phyloP scores from a whole-genome alignment of 1,140 invertebrate species.

The Nasonia longicornis region DNA sequence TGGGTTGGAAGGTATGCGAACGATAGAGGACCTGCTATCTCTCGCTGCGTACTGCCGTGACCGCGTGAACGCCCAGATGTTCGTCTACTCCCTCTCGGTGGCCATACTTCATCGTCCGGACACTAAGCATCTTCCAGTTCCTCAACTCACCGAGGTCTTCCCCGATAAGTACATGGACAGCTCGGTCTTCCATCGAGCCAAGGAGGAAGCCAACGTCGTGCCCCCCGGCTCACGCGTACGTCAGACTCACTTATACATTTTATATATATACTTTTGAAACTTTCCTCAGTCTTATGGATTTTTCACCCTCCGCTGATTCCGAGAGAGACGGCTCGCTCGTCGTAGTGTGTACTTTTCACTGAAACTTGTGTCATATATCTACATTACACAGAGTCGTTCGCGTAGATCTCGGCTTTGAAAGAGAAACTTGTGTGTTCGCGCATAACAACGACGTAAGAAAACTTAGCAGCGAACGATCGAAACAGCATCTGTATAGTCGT shows the following conservation, averaged over 20 bases:
- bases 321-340: too few relatives aligned
- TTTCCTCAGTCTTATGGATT: neutral
- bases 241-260: slow-evolving; percentile 23
- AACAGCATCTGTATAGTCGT: neutral
- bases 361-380: too few relatives aligned
- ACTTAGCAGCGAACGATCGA: neutral
- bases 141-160: slow-evolving; percentile 78
- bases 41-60: slow-evolving; percentile 79
- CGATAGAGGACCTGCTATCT: slow-evolving; percentile 78
- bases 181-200: slow-evolving; percentile 75
- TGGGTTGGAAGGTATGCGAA: slow-evolving; percentile 72
- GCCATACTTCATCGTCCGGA: slow-evolving; percentile 81
- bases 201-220: slow-evolving; percentile 77
- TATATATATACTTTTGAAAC: neutral
- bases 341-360: neutral
- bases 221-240: slow-evolving; percentile 74
- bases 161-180: slow-evolving; percentile 84
- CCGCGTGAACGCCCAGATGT: slow-evolving; percentile 81
- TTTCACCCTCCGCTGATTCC: neutral
- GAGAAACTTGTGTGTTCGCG: neutral
- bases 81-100: slow-evolving; percentile 82
- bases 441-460: too few relatives aligned
- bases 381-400: neutral
- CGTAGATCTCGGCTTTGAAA: neutral
- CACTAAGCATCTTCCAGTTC: slow-evolving; percentile 78